phyloP scores from a whole-genome alignment of 2,888 invertebrate genomes.

The Nesidiocoris tenuis region DNA sequence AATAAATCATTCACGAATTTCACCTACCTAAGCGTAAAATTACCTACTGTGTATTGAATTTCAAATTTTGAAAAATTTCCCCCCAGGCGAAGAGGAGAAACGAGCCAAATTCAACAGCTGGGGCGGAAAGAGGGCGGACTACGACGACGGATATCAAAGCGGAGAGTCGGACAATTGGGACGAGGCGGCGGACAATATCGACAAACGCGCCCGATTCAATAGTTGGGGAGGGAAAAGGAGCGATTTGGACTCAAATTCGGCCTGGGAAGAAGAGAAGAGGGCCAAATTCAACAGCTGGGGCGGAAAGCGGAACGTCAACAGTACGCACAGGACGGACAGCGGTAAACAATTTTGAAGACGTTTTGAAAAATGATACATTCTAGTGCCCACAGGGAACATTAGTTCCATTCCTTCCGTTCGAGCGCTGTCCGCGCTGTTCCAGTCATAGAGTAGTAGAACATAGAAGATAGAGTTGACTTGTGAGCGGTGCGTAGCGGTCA shows the following conservation, averaged over 20 bases:
- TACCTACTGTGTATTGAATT: no score
- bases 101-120: slow-evolving; percentile 50
- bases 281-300: slow-evolving; percentile 49
- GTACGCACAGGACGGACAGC: background rate
- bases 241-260: slow-evolving; percentile 3
- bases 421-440: no score
- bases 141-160: background rate
- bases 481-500: no score
- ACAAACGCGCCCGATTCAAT: slow-evolving; percentile 46
- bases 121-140: slow-evolving; percentile 50
- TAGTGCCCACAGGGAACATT: no score
- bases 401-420: no score
- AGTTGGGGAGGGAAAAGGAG: slow-evolving; percentile 49
- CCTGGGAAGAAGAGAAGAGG: slow-evolving; percentile 35
- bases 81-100: slow-evolving; percentile 11
- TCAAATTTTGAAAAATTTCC: no score
- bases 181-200: background rate
- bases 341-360: background rate
- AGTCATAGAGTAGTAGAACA: no score
- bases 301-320: slow-evolving; percentile 45
- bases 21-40: no score
- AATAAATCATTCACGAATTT: no score
- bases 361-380: no score
- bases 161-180: background rate
- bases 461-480: no score